Evolutionary conservation across 2,888 invertebrate species (phyloP), one percentile per base, ranked within the genome.

Genomic region (Cephus pygmeus): DNA sequence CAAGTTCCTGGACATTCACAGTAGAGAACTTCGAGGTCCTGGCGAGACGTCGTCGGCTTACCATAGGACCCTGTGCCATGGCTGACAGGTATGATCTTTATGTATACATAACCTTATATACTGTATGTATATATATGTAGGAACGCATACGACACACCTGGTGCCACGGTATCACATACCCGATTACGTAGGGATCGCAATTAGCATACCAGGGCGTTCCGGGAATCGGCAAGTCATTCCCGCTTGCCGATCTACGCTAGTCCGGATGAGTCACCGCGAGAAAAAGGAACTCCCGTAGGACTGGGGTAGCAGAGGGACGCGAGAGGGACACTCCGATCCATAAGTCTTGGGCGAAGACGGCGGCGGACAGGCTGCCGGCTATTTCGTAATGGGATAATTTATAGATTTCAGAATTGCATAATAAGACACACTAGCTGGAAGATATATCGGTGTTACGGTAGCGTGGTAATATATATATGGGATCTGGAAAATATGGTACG

Each of bases 161-260:
- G 56, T 56, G 56, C 6, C 23, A 56, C 56, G 56, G 6, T 56
- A 56, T 56, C 56, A 56, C 23, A 56, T 56, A 56, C 56, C 23
- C 56, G 56, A 23, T 23, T 56, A 56, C 56, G 56, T 56, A 56
- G 56, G 56, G 56, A 56, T 56, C 79, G 85, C 86, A 87, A 88
- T 87, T 87, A 87, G 87, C 87, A 87, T 87, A 87, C 88, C 87
- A 85, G 87, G 81, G 83, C 85, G 87, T 88, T 88, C 88, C 84
- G 78, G 83, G 87, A 88, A 87, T 82, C 83, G 79, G 75, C 68
- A 78, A 78, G 79, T 77, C 77, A 79, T 75, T 73, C 77, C 71
- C 79, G 74, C 73, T 75, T 75, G 79, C 77, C 30, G 68, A 40
- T 75, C n/a, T 71, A 71, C 31, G 31, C 31, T 3, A 34, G 31